Conservation (phyloP, 2,888 invertebrate genomes). For the Euzetes globulus region DNA sequence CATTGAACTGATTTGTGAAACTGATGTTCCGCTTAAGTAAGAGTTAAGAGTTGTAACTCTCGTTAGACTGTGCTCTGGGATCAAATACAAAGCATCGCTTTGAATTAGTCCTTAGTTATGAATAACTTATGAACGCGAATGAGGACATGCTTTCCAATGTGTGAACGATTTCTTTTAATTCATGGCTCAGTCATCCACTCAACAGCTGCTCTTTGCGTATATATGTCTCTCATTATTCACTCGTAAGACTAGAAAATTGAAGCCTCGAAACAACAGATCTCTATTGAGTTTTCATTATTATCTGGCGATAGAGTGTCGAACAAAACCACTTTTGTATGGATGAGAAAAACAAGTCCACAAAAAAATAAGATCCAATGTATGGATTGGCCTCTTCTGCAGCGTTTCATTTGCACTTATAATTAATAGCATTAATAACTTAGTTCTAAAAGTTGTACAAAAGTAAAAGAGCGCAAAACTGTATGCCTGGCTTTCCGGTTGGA, state of each 20-base stretch:
- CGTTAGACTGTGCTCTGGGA: slow-evolving; percentile 13
- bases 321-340: not conserved
- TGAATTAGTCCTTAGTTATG: slow-evolving; percentile 9
- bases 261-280: slow-evolving; percentile 7
- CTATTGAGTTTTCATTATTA: slow-evolving; percentile 16
- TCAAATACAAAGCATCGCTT: slow-evolving; percentile 13
- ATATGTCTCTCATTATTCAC: slow-evolving; percentile 25
- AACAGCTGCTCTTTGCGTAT: slow-evolving; percentile 16
- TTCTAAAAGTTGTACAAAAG: slow-evolving; percentile 10
- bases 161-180: slow-evolving; percentile 28
- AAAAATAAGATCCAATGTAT: no score
- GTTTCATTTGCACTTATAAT: slow-evolving; percentile 21
- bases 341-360: not conserved
- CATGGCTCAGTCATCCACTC: slow-evolving; percentile 26
- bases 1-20: slow-evolving; percentile 20
- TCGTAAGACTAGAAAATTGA: slow-evolving; percentile 15
- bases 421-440: slow-evolving; percentile 22
- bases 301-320: not conserved
- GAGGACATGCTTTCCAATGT: slow-evolving; percentile 24
- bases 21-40: slow-evolving; percentile 23
- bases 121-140: not conserved
- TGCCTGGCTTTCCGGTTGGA: slow-evolving; percentile 19
- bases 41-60: slow-evolving; percentile 29
- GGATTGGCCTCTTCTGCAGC: not conserved
- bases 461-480: slow-evolving; percentile 12